phyloP scores from a whole-genome alignment of 2,113 vertebrate species.

The Pangasianodon gigas region DNA sequence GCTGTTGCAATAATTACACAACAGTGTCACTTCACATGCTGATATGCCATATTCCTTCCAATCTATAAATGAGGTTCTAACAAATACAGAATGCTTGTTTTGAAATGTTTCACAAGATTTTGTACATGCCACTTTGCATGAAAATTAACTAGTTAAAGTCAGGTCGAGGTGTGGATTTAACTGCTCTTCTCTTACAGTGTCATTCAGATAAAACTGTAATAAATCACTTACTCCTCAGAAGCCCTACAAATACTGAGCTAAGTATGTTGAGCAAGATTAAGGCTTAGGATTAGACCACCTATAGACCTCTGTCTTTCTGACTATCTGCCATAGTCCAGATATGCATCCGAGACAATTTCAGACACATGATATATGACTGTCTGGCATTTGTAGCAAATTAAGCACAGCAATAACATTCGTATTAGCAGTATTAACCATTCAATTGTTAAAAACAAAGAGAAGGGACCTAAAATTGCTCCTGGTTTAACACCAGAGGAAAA shows the following conservation, averaged over 20 bases:
- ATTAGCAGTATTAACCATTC: slow-evolving; percentile 51
- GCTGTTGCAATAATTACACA: background rate
- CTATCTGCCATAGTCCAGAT: background rate
- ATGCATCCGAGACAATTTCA: slow-evolving; percentile 21
- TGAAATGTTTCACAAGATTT: background rate
- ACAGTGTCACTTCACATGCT: background rate
- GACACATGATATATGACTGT: slow-evolving; percentile 44
- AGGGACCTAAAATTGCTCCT: slow-evolving; percentile 39
- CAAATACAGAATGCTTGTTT: background rate
- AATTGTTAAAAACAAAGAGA: slow-evolving; percentile 50
- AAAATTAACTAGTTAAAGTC: background rate
- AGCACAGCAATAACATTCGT: slow-evolving; percentile 47
- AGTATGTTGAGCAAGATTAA: background rate
- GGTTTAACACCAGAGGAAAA: slow-evolving; percentile 18
- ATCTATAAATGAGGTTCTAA: background rate
- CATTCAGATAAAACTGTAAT: background rate
- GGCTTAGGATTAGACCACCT: background rate
- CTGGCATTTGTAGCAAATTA: slow-evolving; percentile 13
- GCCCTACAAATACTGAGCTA: background rate
- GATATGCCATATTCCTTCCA: background rate
- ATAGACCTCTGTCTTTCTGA: background rate
- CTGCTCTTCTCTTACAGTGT: background rate
- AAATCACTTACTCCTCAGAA: background rate
- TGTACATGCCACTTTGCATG: background rate
- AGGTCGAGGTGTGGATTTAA: background rate